Evolutionary conservation across 2,113 vertebrate species (phyloP), one percentile per base, ranked within the genome.

Genomic region (Melanerpes formicivorus): DNA sequence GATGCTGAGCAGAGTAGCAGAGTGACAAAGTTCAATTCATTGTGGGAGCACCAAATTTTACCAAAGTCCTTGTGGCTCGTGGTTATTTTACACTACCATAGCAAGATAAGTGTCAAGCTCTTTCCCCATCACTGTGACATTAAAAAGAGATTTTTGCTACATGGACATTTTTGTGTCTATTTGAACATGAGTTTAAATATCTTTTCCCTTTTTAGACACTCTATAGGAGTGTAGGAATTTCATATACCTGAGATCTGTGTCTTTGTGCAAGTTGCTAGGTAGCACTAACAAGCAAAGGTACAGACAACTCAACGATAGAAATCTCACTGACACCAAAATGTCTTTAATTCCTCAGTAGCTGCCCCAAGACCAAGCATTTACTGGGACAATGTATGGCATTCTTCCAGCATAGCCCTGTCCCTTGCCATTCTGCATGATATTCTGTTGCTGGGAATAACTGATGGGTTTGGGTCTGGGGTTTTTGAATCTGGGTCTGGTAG

Each of bases 241-340:
- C 23, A n/a, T 22, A 29, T 0, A 0, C 26, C 58, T 65, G 44
- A 22, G 30, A 48, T 40, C 27, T 72, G 30, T 37, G 23, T 59
- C 75, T 50, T 79, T 22, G 50, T 76, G 26, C 50, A 93, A 87
- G 64, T 58, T 93, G 54, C 50, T 48, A 84, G 44, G 72, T 72
- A 94, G 78, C 67, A 65, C 27, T 56, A 62, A 69, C 48, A 87
- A 89, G 78, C 42, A 75, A 75, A 91, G 44, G 59, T 42, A 63
- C 26, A 46, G 54, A 81, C 25, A 79, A 79, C 7, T 84, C 40
- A 65, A 66, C 17, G n/a, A 66, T 1, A 86, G 67, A 58, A 83
- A 30, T 74, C 30, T 27, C 37, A 56, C 0, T 71, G 30, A 65
- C 18, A 42, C 34, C 26, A 40, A 87, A 76, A 79, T 29, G 6